A percentile compares a stretch with the other conserved stretches of the same genome.
These are phyloP conservation scores for Pyrocoelia pectoralis DNA, from an alignment of 2,888 invertebrate species.

Conservation along the genomic window DNA sequence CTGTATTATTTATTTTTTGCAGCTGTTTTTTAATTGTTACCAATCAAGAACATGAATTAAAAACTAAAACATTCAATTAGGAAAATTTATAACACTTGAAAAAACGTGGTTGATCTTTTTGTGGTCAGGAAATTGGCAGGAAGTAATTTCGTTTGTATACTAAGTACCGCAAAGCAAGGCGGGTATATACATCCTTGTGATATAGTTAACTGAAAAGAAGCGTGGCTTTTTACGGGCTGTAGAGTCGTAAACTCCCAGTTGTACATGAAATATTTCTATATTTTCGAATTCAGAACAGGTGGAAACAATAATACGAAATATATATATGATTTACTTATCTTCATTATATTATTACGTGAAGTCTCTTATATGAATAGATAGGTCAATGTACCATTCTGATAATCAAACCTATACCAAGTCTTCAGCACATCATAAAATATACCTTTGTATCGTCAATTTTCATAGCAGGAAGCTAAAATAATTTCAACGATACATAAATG, in stretches of 20 bases:
- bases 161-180: slow-evolving; percentile 7
- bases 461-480: too few relatives aligned
- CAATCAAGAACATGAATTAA: not conserved
- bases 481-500: too few relatives aligned
- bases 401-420: too few relatives aligned
- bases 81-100: not conserved
- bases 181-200: slow-evolving; percentile 7
- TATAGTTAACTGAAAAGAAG: slow-evolving; percentile 22
- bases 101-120: not conserved
- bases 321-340: slow-evolving; percentile 1
- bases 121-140: slow-evolving; percentile 6
- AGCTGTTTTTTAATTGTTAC: slow-evolving; percentile 5
- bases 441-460: too few relatives aligned
- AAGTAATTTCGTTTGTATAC: not conserved
- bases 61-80: not conserved
- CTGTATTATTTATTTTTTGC: slow-evolving; percentile 1
- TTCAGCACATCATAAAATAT: too few relatives aligned
- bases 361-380: too few relatives aligned
- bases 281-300: slow-evolving; percentile 27
- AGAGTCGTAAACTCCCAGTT: slow-evolving; percentile 36
- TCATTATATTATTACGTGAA: too few relatives aligned
- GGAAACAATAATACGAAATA: slow-evolving; percentile 14
- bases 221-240: slow-evolving; percentile 33
- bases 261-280: slow-evolving; percentile 30
- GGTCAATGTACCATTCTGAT: too few relatives aligned